A percentile compares a stretch with the other conserved stretches of the same genome.
Conservation (phyloP, 35 echinoderm and acorn worm genomes). For the Acanthaster planci region DNA sequence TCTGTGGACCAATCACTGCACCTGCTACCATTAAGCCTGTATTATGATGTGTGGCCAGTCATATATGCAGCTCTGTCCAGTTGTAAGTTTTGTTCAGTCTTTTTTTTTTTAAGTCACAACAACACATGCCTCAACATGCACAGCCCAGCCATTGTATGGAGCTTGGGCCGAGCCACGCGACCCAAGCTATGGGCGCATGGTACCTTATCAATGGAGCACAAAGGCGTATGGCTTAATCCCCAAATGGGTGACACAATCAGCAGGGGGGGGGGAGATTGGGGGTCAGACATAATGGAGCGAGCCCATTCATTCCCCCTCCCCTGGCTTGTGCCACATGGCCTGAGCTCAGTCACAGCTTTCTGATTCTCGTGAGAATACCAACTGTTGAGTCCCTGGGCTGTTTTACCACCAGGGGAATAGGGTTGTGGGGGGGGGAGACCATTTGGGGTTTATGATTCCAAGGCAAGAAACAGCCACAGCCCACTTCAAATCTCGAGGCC, state of each 20-base stretch:
- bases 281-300: not conserved
- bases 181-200: slow-evolving; percentile 24
- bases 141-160: not conserved
- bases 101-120: not conserved
- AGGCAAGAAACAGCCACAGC: too few species aligned
- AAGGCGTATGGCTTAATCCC: slow-evolving; percentile 19
- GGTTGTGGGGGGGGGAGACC: too few species aligned
- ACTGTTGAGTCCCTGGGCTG: slow-evolving; percentile 11
- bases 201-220: slow-evolving; percentile 20
- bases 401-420: too few species aligned
- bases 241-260: slow-evolving; percentile 24
- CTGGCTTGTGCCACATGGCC: slow-evolving; percentile 7
- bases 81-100: not conserved
- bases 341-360: not conserved
- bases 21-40: not conserved
- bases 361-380: slow-evolving; percentile 21
- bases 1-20: slow-evolving; percentile 8
- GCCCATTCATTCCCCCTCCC: not conserved
- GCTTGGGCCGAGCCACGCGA: not conserved
- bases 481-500: too few species aligned
- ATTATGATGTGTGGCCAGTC: not conserved
- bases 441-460: too few species aligned
- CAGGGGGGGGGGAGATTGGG: not conserved
- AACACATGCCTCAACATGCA: slow-evolving; percentile 24
- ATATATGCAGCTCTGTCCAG: not conserved